Evolutionary conservation across 1,140 invertebrate genomes (phyloP), one percentile per base, ranked within the genome.

Genomic region (Trachymyrmex cornetzi): DNA sequence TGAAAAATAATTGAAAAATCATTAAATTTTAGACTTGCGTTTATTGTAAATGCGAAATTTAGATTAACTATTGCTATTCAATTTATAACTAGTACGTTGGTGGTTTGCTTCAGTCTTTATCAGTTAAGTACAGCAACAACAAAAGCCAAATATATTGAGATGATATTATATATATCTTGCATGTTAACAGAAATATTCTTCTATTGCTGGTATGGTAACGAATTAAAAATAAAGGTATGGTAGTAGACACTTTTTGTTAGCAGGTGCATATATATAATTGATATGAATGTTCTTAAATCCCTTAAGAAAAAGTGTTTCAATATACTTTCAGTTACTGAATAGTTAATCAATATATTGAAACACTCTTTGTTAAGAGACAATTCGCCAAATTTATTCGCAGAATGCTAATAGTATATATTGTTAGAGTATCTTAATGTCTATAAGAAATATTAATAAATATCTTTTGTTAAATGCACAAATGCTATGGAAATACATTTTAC

Each of bases 201-300:
- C 0, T 96, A 96, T 84, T 96, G 96, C 90, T 96, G 96, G 96
- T 96, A 95, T 85, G 96, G 96, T 12, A 96, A 95, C 89, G 95
- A 96, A 90, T 93, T 96, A 1, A 96, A 88, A 24, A 55, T 77
- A 38, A 80, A 88, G 72, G 59, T 85, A 79, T 34, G 16, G 3
- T 66, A 64, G 0, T 34, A 66, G 1, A 64, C 0, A 66, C 9
- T 44, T 44, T 44, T 9, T 44, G 3, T n/a, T 66, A 66, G 1
- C 24, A 59, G 0, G 9, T 38, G 9, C 38, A 38, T 38, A 11
- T 38, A 11, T 57, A 4, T 61, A 24, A 14, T 59, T 3, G 11
- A 6, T 24, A 71, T 11, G 44, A 12, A 24, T 50, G 1, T 16
- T 71, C 19, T 44, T 19, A 71, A 50, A 14, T 34, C 30, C 6